A percentile compares a stretch with the other conserved stretches of the same genome.
Evolutionary conservation across 2,113 vertebrate genomes (phyloP).

Genomic region (Emydocephalus ijimae): DNA sequence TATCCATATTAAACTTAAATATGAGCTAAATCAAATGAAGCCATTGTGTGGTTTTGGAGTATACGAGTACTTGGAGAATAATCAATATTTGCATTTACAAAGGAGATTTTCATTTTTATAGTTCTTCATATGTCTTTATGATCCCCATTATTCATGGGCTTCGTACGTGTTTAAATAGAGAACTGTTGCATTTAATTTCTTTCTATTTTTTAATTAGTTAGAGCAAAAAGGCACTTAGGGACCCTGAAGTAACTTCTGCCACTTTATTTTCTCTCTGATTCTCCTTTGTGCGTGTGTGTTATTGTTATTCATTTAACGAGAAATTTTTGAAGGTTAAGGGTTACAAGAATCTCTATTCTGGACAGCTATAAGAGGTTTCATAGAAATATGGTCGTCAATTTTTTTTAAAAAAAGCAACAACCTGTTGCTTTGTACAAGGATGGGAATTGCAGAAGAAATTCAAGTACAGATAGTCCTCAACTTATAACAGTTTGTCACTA

Average conservation of each 20-base stretch:
- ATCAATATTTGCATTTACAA: neutral
- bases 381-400: no score
- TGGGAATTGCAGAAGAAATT: neutral
- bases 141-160: neutral
- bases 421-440: neutral
- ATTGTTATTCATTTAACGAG: neutral
- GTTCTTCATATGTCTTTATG: neutral
- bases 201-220: neutral
- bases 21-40: neutral
- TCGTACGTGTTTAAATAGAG: neutral
- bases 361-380: neutral
- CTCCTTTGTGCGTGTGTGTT: neutral
- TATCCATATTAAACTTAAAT: neutral
- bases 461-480: neutral
- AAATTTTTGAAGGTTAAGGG: neutral
- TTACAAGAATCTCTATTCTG: neutral
- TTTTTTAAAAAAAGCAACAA: no score
- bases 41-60: neutral
- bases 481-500: neutral
- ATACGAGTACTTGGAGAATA: neutral
- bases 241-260: neutral
- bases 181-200: neutral
- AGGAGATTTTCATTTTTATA: neutral
- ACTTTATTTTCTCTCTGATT: neutral
- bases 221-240: neutral